Percentiles rank a stretch among this genome's conserved stretches.
Conservation (phyloP, 2,113 vertebrate species). For the Dromiciops gliroides region DNA sequence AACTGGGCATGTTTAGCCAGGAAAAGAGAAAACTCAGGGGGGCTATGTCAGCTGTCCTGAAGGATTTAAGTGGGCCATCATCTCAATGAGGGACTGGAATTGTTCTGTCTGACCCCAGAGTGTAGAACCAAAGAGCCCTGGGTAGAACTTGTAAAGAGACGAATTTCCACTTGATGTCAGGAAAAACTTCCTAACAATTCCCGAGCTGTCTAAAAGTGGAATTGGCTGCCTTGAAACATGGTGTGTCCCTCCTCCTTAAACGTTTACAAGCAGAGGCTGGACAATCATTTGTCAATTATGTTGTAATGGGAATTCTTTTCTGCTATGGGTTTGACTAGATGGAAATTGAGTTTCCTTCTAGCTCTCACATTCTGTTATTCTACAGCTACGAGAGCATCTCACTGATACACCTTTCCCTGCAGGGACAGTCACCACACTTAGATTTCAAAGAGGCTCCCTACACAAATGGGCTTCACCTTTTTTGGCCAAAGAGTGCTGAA, state of each 20-base stretch:
- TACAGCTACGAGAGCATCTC: background rate
- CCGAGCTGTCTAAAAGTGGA: background rate
- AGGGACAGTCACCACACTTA: background rate
- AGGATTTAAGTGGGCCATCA: background rate
- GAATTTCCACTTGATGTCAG: background rate
- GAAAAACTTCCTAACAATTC: background rate
- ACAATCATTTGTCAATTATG: background rate
- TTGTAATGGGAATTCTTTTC: background rate
- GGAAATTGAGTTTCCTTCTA: background rate
- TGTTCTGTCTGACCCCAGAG: background rate
- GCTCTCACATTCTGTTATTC: background rate
- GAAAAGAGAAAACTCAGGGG: background rate
- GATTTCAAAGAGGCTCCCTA: background rate
- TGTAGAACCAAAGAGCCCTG: background rate
- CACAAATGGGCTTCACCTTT: background rate
- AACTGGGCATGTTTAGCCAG: background rate
- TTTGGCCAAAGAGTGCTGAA: background rate
- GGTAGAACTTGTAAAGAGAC: background rate
- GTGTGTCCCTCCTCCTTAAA: background rate
- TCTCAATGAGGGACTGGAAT: background rate
- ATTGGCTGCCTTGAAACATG: background rate
- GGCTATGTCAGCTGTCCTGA: background rate
- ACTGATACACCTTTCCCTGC: background rate
- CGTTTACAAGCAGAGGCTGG: background rate
- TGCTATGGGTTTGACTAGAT: background rate